These are phyloP conservation scores for Leptinotarsa tumamoca DNA, from an alignment of 2,888 invertebrate genomes.

Conservation along the genomic window DNA sequence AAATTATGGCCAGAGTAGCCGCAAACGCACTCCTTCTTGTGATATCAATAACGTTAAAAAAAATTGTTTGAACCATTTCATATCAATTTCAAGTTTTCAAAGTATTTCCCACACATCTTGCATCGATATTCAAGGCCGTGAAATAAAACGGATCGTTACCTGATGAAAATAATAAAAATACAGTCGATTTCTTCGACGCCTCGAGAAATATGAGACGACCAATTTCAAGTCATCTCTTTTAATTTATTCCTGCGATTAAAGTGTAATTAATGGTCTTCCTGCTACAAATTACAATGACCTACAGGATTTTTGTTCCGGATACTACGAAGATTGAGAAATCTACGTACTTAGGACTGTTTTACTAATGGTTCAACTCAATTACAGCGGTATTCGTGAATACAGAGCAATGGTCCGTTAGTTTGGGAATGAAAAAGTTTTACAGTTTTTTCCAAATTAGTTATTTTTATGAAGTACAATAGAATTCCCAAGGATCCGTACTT, in stretches of 20 bases:
- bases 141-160: neutral
- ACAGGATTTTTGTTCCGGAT: conserved; percentile 3
- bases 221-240: conserved; percentile 10
- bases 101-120: conserved; percentile 1
- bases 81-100: neutral
- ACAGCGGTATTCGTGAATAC: conserved; percentile 1
- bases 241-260: conserved; percentile 15
- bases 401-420: neutral
- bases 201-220: neutral
- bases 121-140: neutral
- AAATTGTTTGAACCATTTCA: neutral
- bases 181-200: neutral
- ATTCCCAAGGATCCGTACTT: neutral
- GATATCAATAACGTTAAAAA: neutral
- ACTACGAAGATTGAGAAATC: neutral
- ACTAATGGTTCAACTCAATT: neutral
- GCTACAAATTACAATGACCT: conserved; percentile 17
- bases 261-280: conserved; percentile 14
- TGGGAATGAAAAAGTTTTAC: neutral
- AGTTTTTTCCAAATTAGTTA: neutral
- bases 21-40: neutral
- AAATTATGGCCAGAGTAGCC: neutral
- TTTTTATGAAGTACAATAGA: neutral
- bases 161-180: neutral
- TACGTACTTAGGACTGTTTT: neutral